These are phyloP conservation scores for Cryptoprocta ferox DNA, from an alignment of 2,797 vertebrate genomes.

Conservation along the genomic window DNA sequence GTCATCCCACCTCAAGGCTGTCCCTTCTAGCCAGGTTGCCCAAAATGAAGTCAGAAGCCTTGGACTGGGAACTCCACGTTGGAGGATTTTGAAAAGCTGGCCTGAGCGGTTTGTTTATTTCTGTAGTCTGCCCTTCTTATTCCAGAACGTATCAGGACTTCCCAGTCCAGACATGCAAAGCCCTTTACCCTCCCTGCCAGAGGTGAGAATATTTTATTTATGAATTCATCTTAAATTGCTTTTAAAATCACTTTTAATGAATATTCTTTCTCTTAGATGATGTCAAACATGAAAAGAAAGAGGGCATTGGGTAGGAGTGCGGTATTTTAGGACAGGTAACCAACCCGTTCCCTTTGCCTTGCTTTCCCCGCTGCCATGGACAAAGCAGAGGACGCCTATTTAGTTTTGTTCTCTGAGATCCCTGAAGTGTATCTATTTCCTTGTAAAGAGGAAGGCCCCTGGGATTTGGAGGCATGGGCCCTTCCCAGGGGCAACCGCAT, in stretches of 20 bases:
- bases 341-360: background rate
- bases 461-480: conserved; percentile 39
- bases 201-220: conserved; percentile 76
- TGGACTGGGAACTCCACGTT: conserved; percentile 62
- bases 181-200: conserved; percentile 72
- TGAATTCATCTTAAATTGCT: conserved; percentile 77
- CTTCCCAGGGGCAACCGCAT: background rate
- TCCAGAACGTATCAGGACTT: conserved; percentile 68
- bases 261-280: conserved; percentile 56
- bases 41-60: conserved; percentile 77
- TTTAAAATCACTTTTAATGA: conserved; percentile 67
- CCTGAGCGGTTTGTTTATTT: conserved; percentile 75
- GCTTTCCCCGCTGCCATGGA: background rate
- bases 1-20: conserved; percentile 67
- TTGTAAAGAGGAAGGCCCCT: conserved; percentile 44
- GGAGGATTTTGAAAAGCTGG: conserved; percentile 70
- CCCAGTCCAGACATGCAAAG: conserved; percentile 75
- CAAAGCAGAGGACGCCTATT: background rate
- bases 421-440: conserved; percentile 20
- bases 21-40: conserved; percentile 59
- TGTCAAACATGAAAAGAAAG: conserved; percentile 45
- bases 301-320: background rate
- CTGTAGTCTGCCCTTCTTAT: conserved; percentile 71
- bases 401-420: background rate
- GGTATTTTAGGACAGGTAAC: conserved; percentile 38